phyloP scores from a whole-genome alignment of 2,797 vertebrate species.

The Sebastolobus alascanus region DNA sequence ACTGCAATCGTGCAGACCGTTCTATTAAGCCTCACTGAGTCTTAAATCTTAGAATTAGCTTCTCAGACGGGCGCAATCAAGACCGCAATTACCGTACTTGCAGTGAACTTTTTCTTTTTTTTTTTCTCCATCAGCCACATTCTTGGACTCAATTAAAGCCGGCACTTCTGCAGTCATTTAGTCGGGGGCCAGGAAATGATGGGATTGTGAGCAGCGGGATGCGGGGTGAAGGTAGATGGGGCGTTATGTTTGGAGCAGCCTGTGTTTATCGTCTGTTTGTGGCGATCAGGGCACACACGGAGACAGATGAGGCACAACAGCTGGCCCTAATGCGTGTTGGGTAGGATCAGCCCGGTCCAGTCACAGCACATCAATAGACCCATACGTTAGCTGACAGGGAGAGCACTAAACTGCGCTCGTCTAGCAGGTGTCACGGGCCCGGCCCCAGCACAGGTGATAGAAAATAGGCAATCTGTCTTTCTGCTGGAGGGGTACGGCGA shows the following conservation, averaged over 20 bases:
- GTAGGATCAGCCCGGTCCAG: conserved; percentile 79
- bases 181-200: conserved; percentile 52
- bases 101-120: conserved; percentile 47
- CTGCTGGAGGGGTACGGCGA: conserved; percentile 17
- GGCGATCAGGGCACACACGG: conserved; percentile 60
- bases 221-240: conserved; percentile 65
- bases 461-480: conserved; percentile 79
- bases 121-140: conserved; percentile 67
- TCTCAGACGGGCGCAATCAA: conserved; percentile 75
- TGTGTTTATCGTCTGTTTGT: conserved; percentile 70
- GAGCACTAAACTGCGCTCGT: conserved; percentile 74
- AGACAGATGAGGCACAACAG: conserved; percentile 80
- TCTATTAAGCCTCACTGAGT: conserved; percentile 60
- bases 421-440: conserved; percentile 75
- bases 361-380: conserved; percentile 83
- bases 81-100: conserved; percentile 70
- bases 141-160: conserved; percentile 74
- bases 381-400: conserved; percentile 83
- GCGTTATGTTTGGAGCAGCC: conserved; percentile 61
- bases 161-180: conserved; percentile 67
- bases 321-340: conserved; percentile 79
- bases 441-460: conserved; percentile 68
- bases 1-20: conserved; percentile 39
- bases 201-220: conserved; percentile 55
- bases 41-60: conserved; percentile 67